phyloP scores from a whole-genome alignment of 2,113 vertebrate genomes.

The Pseudopipra pipra region DNA sequence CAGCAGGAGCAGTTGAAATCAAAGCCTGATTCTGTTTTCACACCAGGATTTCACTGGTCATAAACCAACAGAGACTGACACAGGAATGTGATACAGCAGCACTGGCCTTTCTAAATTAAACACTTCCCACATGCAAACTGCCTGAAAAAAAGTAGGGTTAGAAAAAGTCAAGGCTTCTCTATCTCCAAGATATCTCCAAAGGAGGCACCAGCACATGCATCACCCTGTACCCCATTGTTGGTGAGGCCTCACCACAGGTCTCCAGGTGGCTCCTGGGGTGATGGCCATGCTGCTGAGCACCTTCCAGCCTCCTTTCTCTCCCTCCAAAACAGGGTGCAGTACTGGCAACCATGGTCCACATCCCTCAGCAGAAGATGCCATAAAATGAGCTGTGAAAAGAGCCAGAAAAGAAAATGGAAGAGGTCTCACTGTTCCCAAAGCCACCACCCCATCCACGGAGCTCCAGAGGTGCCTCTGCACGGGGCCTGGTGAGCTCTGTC shows the following conservation, averaged over 20 bases:
- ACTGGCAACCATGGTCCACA: background rate
- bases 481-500: background rate
- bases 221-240: accelerated
- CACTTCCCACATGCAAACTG: background rate
- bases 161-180: background rate
- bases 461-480: background rate
- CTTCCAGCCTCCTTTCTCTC: background rate
- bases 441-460: background rate
- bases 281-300: background rate
- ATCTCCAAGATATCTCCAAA: background rate
- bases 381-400: background rate
- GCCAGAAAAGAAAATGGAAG: background rate
- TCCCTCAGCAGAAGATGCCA: background rate
- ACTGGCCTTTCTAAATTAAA: background rate
- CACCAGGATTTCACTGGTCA: conserved; percentile 40
- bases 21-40: conserved; percentile 35
- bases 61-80: background rate
- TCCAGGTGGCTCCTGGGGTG: background rate
- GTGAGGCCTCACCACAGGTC: background rate
- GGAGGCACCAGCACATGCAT: background rate
- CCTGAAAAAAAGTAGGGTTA: background rate
- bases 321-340: background rate
- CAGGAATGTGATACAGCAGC: background rate
- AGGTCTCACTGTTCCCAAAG: background rate
- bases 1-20: conserved; percentile 50